These are phyloP conservation scores for Xylocopa sonorina DNA, from an alignment of 1,140 invertebrate species.

Conservation along the genomic window DNA sequence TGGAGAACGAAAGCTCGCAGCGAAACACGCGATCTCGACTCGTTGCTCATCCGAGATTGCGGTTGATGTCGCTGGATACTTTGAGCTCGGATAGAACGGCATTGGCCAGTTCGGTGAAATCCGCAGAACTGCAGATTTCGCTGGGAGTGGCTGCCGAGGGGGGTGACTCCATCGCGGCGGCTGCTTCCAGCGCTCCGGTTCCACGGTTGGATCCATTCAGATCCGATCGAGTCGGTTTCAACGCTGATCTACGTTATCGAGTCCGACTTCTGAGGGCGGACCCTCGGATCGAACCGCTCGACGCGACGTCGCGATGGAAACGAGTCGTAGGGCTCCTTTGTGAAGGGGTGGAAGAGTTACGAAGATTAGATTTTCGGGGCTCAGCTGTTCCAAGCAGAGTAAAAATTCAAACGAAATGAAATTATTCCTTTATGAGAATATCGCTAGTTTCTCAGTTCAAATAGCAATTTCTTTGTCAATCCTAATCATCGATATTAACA, in stretches of 20 bases:
- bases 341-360: not conserved
- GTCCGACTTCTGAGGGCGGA: not conserved
- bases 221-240: not conserved
- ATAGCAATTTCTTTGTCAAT: no score
- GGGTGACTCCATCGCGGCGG: not conserved
- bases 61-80: not conserved
- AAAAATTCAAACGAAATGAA: not conserved
- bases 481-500: no score
- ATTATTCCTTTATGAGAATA: no score
- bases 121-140: conserved; percentile 31
- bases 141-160: not conserved
- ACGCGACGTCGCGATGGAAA: no score
- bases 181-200: not conserved
- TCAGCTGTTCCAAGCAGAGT: no score
- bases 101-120: not conserved
- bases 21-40: not conserved
- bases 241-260: conserved; percentile 11
- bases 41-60: not conserved
- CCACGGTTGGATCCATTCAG: conserved; percentile 17
- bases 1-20: not conserved
- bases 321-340: not conserved
- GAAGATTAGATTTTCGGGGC: not conserved
- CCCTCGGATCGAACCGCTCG: not conserved
- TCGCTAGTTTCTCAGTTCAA: no score
- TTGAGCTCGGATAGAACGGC: conserved; percentile 13